A percentile compares a stretch with the other conserved stretches of the same genome.
Evolutionary conservation across 2,888 invertebrate species (phyloP).

Genomic region (Microplitis manilae): DNA sequence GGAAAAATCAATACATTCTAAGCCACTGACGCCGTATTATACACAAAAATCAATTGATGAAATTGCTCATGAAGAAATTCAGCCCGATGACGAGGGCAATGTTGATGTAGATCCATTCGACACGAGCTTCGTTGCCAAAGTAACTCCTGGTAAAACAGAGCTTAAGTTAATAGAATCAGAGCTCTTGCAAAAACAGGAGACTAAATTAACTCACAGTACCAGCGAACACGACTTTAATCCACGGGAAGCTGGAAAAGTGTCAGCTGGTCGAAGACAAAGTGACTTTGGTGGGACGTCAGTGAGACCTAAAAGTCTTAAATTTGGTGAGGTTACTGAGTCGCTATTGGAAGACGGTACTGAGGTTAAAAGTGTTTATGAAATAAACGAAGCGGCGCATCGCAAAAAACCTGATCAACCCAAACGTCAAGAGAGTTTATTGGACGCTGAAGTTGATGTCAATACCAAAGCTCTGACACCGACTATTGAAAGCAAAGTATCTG

Average conservation of each 20-base stretch:
- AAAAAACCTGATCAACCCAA: slow-evolving; percentile 31
- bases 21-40: slow-evolving; percentile 88
- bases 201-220: slow-evolving; percentile 71
- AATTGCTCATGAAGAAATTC: slow-evolving; percentile 75
- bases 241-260: slow-evolving; percentile 66
- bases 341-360: slow-evolving; percentile 52
- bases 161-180: slow-evolving; percentile 75
- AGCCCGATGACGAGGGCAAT: slow-evolving; percentile 63
- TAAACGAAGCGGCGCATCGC: slow-evolving; percentile 40
- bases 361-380: slow-evolving; percentile 31
- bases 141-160: slow-evolving; percentile 75
- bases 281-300: slow-evolving; percentile 64
- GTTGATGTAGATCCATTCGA: slow-evolving; percentile 81
- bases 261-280: slow-evolving; percentile 73
- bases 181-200: slow-evolving; percentile 61
- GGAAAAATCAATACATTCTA: slow-evolving; percentile 75
- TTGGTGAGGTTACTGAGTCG: slow-evolving; percentile 43
- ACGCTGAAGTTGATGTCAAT: slow-evolving; percentile 76
- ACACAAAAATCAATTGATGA: slow-evolving; percentile 75
- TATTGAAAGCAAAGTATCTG: slow-evolving; percentile 70
- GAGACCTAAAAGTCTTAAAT: slow-evolving; percentile 50
- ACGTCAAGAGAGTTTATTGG: slow-evolving; percentile 70
- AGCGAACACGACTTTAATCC: slow-evolving; percentile 80
- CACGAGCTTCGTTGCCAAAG: slow-evolving; percentile 75
- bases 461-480: slow-evolving; percentile 81